Evolutionary conservation across 2,888 invertebrate genomes (phyloP).

Genomic region (Chironomus tentans): DNA sequence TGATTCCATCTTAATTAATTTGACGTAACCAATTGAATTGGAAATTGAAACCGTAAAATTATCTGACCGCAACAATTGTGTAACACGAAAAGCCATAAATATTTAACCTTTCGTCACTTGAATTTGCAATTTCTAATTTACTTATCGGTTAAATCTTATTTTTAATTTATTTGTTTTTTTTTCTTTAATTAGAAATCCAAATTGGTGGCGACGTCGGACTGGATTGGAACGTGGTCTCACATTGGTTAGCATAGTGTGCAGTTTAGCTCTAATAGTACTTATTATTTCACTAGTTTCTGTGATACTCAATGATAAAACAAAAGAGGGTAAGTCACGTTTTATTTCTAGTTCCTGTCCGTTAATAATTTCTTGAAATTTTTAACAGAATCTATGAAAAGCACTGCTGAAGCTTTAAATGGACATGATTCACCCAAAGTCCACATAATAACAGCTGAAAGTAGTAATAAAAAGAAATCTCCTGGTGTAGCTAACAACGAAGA

Average conservation of each 20-base stretch:
- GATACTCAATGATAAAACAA: conserved; percentile 36
- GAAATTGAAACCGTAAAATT: too few species aligned
- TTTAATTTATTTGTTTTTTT: conserved; percentile 24
- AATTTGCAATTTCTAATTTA: not conserved
- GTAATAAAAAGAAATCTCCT: conserved; percentile 31
- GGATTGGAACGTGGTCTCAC: conserved; percentile 62
- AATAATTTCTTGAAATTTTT: conserved; percentile 22
- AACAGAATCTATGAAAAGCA: conserved; percentile 33
- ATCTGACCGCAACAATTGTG: not conserved
- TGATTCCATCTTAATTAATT: too few species aligned
- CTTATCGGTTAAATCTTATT: not conserved
- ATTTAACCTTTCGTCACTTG: too few species aligned
- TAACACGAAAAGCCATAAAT: too few species aligned
- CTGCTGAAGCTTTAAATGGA: conserved; percentile 34
- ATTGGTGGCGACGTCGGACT: conserved; percentile 72
- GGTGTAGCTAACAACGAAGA: conserved; percentile 35
- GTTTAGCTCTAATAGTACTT: conserved; percentile 52
- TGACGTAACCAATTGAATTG: too few species aligned
- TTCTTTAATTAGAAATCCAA: conserved; percentile 54
- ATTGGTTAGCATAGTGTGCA: conserved; percentile 48
- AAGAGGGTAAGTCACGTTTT: conserved; percentile 34
- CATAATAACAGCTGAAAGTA: conserved; percentile 28
- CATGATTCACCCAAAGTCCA: conserved; percentile 27
- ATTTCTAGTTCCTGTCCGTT: not conserved
- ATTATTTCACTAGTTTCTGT: conserved; percentile 53